Evolutionary conservation across 2,797 vertebrate genomes (phyloP).

Genomic region (Gymnocypris eckloni): DNA sequence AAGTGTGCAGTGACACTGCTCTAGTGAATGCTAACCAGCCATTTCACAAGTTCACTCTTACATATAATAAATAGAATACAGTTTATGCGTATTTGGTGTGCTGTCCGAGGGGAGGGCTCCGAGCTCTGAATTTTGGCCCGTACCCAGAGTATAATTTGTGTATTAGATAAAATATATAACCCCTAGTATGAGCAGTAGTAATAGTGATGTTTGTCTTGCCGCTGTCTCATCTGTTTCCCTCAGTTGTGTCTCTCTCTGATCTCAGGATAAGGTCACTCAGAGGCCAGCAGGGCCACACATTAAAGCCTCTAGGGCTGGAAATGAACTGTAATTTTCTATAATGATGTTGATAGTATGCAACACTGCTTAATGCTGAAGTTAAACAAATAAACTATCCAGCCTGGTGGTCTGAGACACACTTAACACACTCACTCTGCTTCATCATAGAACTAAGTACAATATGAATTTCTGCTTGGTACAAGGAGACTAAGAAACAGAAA

Average conservation of each 20-base stretch:
- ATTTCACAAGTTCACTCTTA: too few relatives aligned
- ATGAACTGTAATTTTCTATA: constrained; percentile 56
- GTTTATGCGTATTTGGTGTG: too few relatives aligned
- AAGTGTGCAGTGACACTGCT: not conserved
- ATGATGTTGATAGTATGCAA: constrained; percentile 54
- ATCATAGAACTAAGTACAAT: not conserved
- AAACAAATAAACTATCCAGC: constrained; percentile 53
- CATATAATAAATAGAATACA: too few relatives aligned
- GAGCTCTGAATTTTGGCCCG: too few relatives aligned
- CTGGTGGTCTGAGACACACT: constrained; percentile 45
- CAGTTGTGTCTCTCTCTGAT: constrained; percentile 12
- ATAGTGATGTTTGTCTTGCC: not conserved
- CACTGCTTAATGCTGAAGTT: constrained; percentile 51
- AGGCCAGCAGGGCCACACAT: constrained; percentile 32
- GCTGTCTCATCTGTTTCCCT: not conserved
- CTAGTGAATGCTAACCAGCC: not conserved
- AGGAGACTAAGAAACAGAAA: not conserved
- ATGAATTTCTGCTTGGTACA: not conserved
- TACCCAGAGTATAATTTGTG: too few relatives aligned
- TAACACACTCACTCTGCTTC: constrained; percentile 26
- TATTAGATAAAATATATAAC: not conserved
- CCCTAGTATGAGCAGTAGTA: not conserved
- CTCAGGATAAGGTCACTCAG: constrained; percentile 36
- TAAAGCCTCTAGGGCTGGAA: constrained; percentile 42
- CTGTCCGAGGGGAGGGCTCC: too few relatives aligned